Conservation (phyloP, 2,888 invertebrate genomes). For the Hirtodrosophila duncani region DNA sequence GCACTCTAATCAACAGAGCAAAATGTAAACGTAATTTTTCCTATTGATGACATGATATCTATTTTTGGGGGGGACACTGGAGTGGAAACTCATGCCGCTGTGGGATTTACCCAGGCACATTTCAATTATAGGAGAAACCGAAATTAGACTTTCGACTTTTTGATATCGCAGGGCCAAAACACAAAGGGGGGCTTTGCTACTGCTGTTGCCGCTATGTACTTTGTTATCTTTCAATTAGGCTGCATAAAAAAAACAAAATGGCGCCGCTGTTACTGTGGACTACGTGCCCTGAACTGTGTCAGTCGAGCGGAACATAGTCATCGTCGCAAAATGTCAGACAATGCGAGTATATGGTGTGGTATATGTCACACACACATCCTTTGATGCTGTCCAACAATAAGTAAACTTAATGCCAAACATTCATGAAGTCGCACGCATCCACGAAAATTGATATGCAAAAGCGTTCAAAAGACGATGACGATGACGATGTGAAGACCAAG, state of each 20-base stretch:
- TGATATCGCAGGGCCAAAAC: slow-evolving; percentile 36
- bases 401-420: slow-evolving; percentile 67
- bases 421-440: slow-evolving; percentile 74
- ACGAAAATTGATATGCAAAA: slow-evolving; percentile 59
- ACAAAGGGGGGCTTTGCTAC: slow-evolving; percentile 19
- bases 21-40: slow-evolving; percentile 19
- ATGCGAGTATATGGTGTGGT: too few relatives aligned
- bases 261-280: slow-evolving; percentile 31
- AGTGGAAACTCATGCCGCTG: slow-evolving; percentile 15
- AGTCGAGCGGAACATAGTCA: slow-evolving; percentile 15
- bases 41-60: slow-evolving; percentile 59
- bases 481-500: too few relatives aligned
- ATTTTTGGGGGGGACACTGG: too few relatives aligned
- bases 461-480: too few relatives aligned
- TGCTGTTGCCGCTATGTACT: slow-evolving; percentile 22
- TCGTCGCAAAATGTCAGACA: slow-evolving; percentile 6
- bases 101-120: slow-evolving; percentile 52
- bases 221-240: slow-evolving; percentile 41
- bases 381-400: slow-evolving; percentile 50
- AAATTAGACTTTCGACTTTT: slow-evolving; percentile 63
- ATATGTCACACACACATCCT: too few relatives aligned
- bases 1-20: slow-evolving; percentile 22
- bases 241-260: slow-evolving; percentile 53
- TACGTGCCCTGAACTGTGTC: slow-evolving; percentile 49
- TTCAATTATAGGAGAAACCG: slow-evolving; percentile 56